Evolutionary conservation across 2,888 invertebrate genomes (phyloP), one percentile per base, ranked within the genome.

Genomic region (Cremastinae sp.): DNA sequence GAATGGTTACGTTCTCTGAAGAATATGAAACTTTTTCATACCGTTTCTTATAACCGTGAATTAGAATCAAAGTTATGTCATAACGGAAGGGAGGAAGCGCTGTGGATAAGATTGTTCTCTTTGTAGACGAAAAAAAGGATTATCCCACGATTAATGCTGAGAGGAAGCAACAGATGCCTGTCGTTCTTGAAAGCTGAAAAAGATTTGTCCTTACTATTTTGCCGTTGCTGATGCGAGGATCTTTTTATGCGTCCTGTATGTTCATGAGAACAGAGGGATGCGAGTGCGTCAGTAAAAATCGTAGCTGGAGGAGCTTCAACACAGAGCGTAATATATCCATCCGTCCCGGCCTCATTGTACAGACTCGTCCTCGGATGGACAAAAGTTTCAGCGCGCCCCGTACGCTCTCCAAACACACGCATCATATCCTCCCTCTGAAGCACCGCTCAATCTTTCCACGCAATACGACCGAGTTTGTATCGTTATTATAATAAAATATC

Each of bases 61-160:
- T 9, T 12, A 41, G 18, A 18, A 16, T 74, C 64, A 72, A 72
- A 79, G 65, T 28, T 9, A 74, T 7, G 51, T 5, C n/a, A 45
- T 12, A 28, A 10, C 47, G 66, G 64, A 47, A 49, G 49, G 1
- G 58, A 58, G 55, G 49, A 45, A 73, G 72, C 41, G 12, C 41
- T 9, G 22, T 22, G 28, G 5, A 79, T 78, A 73, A 14, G 12
- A 16, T 7, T 20, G 1, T 39, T 58, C 49, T 58, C 41, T 49
- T 22, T 22, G 41, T 70, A 74, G 45, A 70, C 83, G 78, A 83
- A 82, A 82, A 84, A 70, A 86, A 83, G 85, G 86, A 85, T 87
- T 84, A 86, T 87, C 84, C 82, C 77, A 74, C 86, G 85, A 87
- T 87, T 86, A 87, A 87, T 87, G 85, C 79, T 78, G 75, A n/a